A percentile compares a stretch with the other conserved stretches of the same genome.
Conservation (phyloP, 2,888 invertebrate species). For the Hypomecis punctinalis region DNA sequence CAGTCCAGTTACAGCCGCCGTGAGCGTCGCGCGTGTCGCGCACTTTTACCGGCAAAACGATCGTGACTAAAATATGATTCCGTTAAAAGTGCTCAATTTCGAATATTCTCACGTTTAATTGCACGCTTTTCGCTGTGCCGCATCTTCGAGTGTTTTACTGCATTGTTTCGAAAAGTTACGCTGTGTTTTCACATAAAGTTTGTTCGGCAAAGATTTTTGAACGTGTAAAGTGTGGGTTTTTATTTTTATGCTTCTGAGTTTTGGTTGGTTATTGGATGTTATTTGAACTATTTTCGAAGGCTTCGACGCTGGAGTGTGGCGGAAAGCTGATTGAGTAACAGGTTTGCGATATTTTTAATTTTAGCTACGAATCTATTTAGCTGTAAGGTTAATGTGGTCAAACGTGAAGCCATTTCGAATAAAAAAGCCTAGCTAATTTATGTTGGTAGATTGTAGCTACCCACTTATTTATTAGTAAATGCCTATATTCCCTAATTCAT, state of each 20-base stretch:
- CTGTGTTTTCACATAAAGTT: slow-evolving; percentile 43
- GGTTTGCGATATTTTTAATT: slow-evolving; percentile 9
- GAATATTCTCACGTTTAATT: slow-evolving; percentile 45
- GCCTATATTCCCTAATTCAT: too few relatives aligned
- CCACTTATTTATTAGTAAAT: too few relatives aligned
- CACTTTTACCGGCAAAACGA: slow-evolving; percentile 52
- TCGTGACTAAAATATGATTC: slow-evolving; percentile 62
- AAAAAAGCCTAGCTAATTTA: background rate
- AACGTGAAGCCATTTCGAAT: too few relatives aligned
- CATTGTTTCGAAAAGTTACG: slow-evolving; percentile 34
- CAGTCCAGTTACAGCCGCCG: slow-evolving; percentile 71
- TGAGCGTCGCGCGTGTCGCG: slow-evolving; percentile 52
- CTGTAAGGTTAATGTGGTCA: too few relatives aligned
- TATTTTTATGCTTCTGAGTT: slow-evolving; percentile 61
- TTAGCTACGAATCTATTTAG: background rate
- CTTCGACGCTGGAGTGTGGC: slow-evolving; percentile 33
- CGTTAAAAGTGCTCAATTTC: slow-evolving; percentile 51
- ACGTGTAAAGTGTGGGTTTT: slow-evolving; percentile 29
- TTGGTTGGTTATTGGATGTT: slow-evolving; percentile 64
- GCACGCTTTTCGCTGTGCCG: slow-evolving; percentile 43
- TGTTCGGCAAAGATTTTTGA: slow-evolving; percentile 37
- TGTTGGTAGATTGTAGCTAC: too few relatives aligned
- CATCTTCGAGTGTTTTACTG: slow-evolving; percentile 35
- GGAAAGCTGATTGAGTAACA: slow-evolving; percentile 8
- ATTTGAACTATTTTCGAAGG: slow-evolving; percentile 34